A percentile compares a stretch with the other conserved stretches of the same genome.
These are phyloP conservation scores for Harlomillsia oculata DNA, from an alignment of 1,140 invertebrate genomes.

Conservation along the genomic window DNA sequence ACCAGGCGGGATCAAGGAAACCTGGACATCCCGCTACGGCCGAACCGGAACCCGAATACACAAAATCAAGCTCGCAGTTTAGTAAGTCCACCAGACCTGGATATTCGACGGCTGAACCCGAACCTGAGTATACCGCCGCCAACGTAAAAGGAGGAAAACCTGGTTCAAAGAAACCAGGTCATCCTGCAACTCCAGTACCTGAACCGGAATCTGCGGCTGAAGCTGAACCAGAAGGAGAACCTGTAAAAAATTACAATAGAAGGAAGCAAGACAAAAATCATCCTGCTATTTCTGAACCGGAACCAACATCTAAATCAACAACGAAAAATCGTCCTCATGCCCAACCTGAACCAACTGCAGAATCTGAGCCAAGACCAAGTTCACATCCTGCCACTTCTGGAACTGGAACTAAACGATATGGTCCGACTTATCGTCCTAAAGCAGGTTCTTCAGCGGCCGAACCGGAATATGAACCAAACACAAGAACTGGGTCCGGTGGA, in stretches of 20 bases:
- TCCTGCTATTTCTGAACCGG: conserved; percentile 1
- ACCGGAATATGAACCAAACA: conserved; percentile 44
- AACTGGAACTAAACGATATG: no score
- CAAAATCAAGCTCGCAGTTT: not conserved
- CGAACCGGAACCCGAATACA: conserved; percentile 43
- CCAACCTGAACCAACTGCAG: not conserved
- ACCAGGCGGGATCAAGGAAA: conserved; percentile 13
- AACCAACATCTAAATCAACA: conserved; percentile 1
- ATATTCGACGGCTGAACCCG: not conserved
- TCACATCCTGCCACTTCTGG: no score
- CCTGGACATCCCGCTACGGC: conserved; percentile 37
- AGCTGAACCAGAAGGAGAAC: conserved; percentile 26
- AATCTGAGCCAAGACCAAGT: conserved; percentile 28
- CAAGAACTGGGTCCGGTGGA: conserved; percentile 3
- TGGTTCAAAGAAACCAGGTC: not conserved
- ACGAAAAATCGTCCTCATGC: not conserved
- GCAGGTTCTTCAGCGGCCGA: no score
- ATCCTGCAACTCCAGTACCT: conserved; percentile 37
- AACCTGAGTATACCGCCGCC: conserved; percentile 2
- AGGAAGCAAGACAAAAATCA: not conserved
- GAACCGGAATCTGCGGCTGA: conserved; percentile 36
- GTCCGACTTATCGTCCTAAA: no score
- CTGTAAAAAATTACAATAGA: conserved; percentile 33
- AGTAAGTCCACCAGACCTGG: no score
- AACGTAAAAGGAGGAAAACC: not conserved